Conservation (phyloP, 1,140 invertebrate species). For the Pseudomyrmex flavicornis region DNA sequence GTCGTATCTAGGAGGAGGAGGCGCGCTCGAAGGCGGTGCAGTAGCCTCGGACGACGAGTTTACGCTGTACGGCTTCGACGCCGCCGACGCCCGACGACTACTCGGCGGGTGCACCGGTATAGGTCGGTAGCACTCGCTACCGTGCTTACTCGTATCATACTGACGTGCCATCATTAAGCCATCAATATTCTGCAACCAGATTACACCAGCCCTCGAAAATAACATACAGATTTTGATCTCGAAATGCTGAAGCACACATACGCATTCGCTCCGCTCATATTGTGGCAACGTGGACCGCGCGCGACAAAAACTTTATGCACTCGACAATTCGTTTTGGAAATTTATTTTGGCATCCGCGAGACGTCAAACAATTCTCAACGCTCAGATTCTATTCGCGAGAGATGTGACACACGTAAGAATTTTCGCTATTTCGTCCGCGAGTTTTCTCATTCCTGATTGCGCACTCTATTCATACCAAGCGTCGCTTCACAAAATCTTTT, state of each 20-base stretch:
- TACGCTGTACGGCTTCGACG: conserved; percentile 79
- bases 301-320: not conserved
- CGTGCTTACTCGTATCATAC: conserved; percentile 83
- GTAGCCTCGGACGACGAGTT: conserved; percentile 78
- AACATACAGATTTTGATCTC: conserved; percentile 77
- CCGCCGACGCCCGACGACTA: conserved; percentile 80
- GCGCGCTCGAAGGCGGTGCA: conserved; percentile 48
- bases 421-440: conserved; percentile 26
- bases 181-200: conserved; percentile 86
- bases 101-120: conserved; percentile 83
- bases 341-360: not conserved
- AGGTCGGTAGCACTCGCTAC: conserved; percentile 83
- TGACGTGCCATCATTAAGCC: conserved; percentile 85
- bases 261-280: conserved; percentile 58
- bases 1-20: conserved; percentile 70
- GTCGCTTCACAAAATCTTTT: conserved; percentile 34
- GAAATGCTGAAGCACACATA: conserved; percentile 66
- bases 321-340: not conserved
- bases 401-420: conserved; percentile 1
- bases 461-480: conserved; percentile 25
- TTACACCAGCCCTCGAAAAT: conserved; percentile 84
- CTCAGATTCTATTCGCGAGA: conserved; percentile 26
- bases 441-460: conserved; percentile 41
- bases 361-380: conserved; percentile 17
- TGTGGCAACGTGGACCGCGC: not conserved